Base-by-base conservation (phyloP, 2,113 vertebrate species). In the Nyctibius bracteatus region DNA sequence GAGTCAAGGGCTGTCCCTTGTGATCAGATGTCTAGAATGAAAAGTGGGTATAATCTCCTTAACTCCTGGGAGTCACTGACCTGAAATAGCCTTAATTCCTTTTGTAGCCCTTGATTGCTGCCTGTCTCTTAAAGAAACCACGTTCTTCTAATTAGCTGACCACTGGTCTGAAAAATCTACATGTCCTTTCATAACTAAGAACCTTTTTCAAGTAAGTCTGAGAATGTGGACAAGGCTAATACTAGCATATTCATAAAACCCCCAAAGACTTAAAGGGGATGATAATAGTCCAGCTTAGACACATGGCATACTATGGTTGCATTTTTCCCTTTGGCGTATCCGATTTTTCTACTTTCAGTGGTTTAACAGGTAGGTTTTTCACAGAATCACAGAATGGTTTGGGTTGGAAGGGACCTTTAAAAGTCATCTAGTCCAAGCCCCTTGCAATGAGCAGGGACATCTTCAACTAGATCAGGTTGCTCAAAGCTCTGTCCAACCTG, bases 131-230 rank as follows among this genome's bases (percentile, higher is more conserved):
- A 61, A 65, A 54, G 35, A 94, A 74, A 24, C 28, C 49, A 68
- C 57, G 61, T 33, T 86, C 66, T 85, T 82, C 77, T 87, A 87
- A 96, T 91, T 85, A 89, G 39, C 18, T 91, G 73, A 59, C 39
- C 89, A 81, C 25, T 51, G 90, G 25, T 74, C 74, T 96, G 73
- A 78, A 95, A 97, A 91, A 92, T 55, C 25, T 87, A 46, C 28
- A 37, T 2, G 6, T 41, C 33, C 43, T 84, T 86, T 97, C 70
- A 73, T 82, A 87, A 77, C 21, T 37, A 73, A 39, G 58, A 72
- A 47, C 21, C 3, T 78, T 92, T 80, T 73, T 31, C 30, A 73
- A 31, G 75, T 70, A 92, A 72, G 28, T 51, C 22, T 73, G 72
- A 88, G 65, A 73, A 88, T 41, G 27, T 77, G 11, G 59, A 86